Base-by-base conservation (phyloP, 1,140 invertebrate genomes). In the Drosophila ohnishii region DNA sequence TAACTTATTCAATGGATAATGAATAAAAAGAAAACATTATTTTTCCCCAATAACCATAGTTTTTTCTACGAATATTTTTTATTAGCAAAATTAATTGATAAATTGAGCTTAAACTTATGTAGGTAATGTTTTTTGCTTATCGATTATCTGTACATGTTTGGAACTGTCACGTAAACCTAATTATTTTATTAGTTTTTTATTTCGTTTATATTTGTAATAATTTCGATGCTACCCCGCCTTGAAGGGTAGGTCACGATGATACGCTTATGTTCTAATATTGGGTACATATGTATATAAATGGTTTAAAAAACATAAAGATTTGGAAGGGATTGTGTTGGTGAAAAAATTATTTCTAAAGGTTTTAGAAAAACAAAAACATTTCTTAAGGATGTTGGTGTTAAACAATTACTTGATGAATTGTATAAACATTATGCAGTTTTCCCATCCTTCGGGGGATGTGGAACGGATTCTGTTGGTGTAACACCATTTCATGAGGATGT, bases 1-100 rank as follows among this genome's bases (percentile, higher is more conserved):
- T 84, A 80, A 84, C 57, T 80, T 84, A 85, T 84, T 84, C 62
- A 69, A 57, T 59, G 58, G 75, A 5, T 28, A 28, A 28, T 60
- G 58, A 84, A 84, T 73, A 73, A 76, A 69, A 44, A 84, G 69
- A 73, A 76, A 69, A 40, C 50, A 53, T 80, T 58, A 63, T n/a
- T 60, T 63, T 77, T 22, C 30, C 19, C 35, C 34, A 44, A 69
- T 35, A 58, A 19, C 2, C 10, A 3, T 5, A 2, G 28, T 7
- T 47, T 28, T 1, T n/a, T 30, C 9, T 30, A 30, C 25, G 16
- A 44, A 44, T 10, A 19, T 11, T 19, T 19, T 45, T 32, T 50
- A 50, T 50, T 32, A 11, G n/a, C 5, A 13, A 10, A 32, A 11
- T 50, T 32, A 16, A 16, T 37, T n/a, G n/a, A 11, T n/a, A 28